phyloP scores from a whole-genome alignment of 2,888 invertebrate species.

The Bursaphelenchus okinawaensis region DNA sequence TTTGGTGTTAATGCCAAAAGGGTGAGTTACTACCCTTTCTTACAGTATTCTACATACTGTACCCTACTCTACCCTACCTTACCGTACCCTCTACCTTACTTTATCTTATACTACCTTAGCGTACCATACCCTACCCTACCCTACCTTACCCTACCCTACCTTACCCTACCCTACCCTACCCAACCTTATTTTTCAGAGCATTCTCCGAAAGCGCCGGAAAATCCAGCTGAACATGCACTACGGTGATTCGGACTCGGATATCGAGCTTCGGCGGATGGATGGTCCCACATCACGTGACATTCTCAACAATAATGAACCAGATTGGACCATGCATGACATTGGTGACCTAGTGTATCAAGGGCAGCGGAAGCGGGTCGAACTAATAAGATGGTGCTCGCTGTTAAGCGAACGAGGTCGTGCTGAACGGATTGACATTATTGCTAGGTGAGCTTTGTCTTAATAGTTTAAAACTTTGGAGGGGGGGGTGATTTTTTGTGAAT shows the following conservation, averaged over 20 bases:
- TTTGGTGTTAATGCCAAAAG: slow-evolving; percentile 13
- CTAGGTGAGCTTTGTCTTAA: slow-evolving; percentile 27
- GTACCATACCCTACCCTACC: too few relatives aligned
- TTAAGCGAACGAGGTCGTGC: slow-evolving; percentile 51
- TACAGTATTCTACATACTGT: too few relatives aligned
- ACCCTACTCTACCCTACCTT: too few relatives aligned
- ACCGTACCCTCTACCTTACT: too few relatives aligned
- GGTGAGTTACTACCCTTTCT: background rate
- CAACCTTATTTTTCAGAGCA: slow-evolving; percentile 27
- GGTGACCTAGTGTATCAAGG: slow-evolving; percentile 48
- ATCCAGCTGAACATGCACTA: slow-evolving; percentile 30
- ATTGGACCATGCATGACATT: slow-evolving; percentile 41
- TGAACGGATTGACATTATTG: slow-evolving; percentile 55
- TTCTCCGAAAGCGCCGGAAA: slow-evolving; percentile 29
- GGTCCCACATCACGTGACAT: slow-evolving; percentile 18
- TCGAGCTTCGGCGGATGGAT: slow-evolving; percentile 22
- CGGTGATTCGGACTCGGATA: slow-evolving; percentile 27
- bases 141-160: too few relatives aligned
- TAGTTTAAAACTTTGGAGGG: background rate
- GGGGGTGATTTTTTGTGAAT: too few relatives aligned
- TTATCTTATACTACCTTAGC: too few relatives aligned
- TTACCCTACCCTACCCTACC: too few relatives aligned
- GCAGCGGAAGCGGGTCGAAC: slow-evolving; percentile 53
- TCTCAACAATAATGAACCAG: slow-evolving; percentile 25
- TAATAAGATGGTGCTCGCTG: slow-evolving; percentile 54